phyloP scores from a whole-genome alignment of 2,888 invertebrate genomes.

The Cataglyphis altisquamis region DNA sequence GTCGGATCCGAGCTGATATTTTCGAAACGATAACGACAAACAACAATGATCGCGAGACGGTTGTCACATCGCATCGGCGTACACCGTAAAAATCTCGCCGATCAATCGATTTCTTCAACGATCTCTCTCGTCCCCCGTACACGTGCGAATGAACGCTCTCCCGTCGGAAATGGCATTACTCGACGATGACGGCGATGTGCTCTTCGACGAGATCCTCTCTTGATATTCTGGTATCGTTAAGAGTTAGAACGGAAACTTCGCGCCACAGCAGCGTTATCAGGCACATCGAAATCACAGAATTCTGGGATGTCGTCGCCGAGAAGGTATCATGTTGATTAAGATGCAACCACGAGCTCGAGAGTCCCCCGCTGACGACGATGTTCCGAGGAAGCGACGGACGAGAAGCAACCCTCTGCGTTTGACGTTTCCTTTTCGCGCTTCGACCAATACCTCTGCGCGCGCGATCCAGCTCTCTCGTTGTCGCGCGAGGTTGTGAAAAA shows the following conservation, averaged over 20 bases:
- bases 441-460: conserved; percentile 33
- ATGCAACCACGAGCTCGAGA: conserved; percentile 19
- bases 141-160: conserved; percentile 4
- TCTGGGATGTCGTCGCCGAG: conserved; percentile 59
- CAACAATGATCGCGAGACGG: conserved; percentile 51
- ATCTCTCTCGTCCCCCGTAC: conserved; percentile 11
- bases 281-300: conserved; percentile 76
- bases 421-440: conserved; percentile 27
- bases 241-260: not conserved
- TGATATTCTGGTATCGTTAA: conserved; percentile 12
- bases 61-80: conserved; percentile 55
- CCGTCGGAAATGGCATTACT: conserved; percentile 40
- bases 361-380: conserved; percentile 24
- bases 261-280: conserved; percentile 52
- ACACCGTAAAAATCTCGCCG: conserved; percentile 55
- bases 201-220: conserved; percentile 13
- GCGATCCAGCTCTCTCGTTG: conserved; percentile 30
- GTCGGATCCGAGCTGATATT: conserved; percentile 34
- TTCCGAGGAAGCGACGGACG: conserved; percentile 44
- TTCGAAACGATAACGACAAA: conserved; percentile 62
- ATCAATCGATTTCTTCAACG: conserved; percentile 26
- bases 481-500: conserved; percentile 37
- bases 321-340: conserved; percentile 49
- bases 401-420: conserved; percentile 16
- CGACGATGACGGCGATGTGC: conserved; percentile 25